Conservation (phyloP, 1,140 invertebrate genomes). For the Fragariocoptes setiger region DNA sequence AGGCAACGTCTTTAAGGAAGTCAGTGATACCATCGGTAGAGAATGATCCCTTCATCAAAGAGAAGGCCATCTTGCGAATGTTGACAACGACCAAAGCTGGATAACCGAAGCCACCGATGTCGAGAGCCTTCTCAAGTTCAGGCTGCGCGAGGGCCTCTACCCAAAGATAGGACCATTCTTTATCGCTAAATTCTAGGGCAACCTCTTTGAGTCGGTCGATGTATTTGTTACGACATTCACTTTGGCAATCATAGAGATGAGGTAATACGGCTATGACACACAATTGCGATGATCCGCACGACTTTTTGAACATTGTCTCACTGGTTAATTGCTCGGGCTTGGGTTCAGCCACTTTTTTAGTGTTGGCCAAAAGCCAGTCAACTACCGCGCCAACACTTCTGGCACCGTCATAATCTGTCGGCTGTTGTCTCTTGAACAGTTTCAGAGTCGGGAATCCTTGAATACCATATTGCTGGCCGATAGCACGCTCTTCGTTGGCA, state of each 20-base stretch:
- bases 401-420: slow-evolving; percentile 36
- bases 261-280: slow-evolving; percentile 80
- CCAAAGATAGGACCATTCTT: slow-evolving; percentile 94
- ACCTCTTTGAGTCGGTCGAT: slow-evolving; percentile 36
- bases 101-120: slow-evolving; percentile 49
- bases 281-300: slow-evolving; percentile 51
- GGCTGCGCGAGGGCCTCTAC: slow-evolving; percentile 53
- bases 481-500: slow-evolving; percentile 57
- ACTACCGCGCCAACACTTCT: slow-evolving; percentile 67
- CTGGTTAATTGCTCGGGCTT: slow-evolving; percentile 37
- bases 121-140: slow-evolving; percentile 51
- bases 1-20: slow-evolving; percentile 75
- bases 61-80: slow-evolving; percentile 84
- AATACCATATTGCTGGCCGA: slow-evolving; percentile 30
- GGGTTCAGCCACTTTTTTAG: slow-evolving; percentile 45
- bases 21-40: slow-evolving; percentile 73
- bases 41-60: slow-evolving; percentile 68
- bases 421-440: slow-evolving; percentile 40
- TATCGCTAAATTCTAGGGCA: slow-evolving; percentile 74
- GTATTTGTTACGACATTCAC: slow-evolving; percentile 67
- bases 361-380: slow-evolving; percentile 32
- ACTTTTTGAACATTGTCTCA: slow-evolving; percentile 29
- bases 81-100: slow-evolving; percentile 80
- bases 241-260: slow-evolving; percentile 85
- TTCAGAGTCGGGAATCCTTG: slow-evolving; percentile 93